These are phyloP conservation scores for Pectinophora gossypiella DNA, from an alignment of 1,140 invertebrate species.

Conservation along the genomic window DNA sequence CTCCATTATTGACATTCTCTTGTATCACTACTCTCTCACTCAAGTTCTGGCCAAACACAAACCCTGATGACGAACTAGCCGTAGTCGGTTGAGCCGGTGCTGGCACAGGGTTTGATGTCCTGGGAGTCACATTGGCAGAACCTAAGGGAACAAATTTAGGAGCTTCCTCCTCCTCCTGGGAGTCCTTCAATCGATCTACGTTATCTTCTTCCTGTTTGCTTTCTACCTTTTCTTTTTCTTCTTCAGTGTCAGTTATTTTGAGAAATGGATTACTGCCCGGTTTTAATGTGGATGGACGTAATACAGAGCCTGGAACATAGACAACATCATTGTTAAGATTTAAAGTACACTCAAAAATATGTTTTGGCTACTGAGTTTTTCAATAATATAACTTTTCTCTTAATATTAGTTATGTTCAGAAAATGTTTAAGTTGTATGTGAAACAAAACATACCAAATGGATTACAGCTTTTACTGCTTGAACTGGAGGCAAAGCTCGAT, in stretches of 20 bases:
- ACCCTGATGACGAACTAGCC: slow-evolving; percentile 73
- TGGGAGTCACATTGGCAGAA: slow-evolving; percentile 46
- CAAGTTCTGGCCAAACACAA: slow-evolving; percentile 95
- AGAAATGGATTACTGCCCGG: slow-evolving; percentile 55
- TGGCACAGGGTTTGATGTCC: slow-evolving; percentile 46
- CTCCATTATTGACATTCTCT: slow-evolving; percentile 53
- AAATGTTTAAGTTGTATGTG: background rate
- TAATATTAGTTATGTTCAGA: background rate
- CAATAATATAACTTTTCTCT: too few species aligned
- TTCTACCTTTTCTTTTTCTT: slow-evolving; percentile 29
- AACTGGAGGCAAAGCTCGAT: slow-evolving; percentile 52
- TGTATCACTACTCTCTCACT: slow-evolving; percentile 84
- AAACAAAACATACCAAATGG: slow-evolving; percentile 45
- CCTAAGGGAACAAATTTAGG: slow-evolving; percentile 71
- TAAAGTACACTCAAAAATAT: too few species aligned
- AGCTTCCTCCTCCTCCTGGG: slow-evolving; percentile 33
- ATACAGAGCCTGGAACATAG: slow-evolving; percentile 46
- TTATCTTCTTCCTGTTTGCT: slow-evolving; percentile 16
- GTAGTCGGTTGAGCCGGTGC: slow-evolving; percentile 42
- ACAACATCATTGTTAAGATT: too few species aligned
- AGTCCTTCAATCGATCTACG: slow-evolving; percentile 42
- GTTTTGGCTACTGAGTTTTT: too few species aligned
- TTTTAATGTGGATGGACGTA: slow-evolving; percentile 63
- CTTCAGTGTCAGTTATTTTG: slow-evolving; percentile 37
- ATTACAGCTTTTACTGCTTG: slow-evolving; percentile 49